A percentile compares a stretch with the other conserved stretches of the same genome.
These are phyloP conservation scores for Alaudala cheleensis DNA, from an alignment of 2,113 vertebrate genomes.

Conservation along the genomic window DNA sequence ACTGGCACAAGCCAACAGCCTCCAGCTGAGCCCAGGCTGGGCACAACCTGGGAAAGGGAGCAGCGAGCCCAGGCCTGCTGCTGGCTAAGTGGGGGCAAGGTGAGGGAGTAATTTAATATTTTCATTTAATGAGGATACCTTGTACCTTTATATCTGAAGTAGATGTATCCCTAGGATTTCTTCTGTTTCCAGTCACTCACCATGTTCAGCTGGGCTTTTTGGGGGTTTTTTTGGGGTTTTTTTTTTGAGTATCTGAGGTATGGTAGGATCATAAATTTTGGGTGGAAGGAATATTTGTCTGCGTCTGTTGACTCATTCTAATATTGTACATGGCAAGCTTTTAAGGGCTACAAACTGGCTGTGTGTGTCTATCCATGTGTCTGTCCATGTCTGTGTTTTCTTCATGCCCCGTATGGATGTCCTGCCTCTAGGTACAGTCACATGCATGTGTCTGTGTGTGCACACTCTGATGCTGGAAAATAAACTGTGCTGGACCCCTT, in stretches of 20 bases:
- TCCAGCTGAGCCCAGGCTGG: neutral
- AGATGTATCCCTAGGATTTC: neutral
- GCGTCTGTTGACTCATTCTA: neutral
- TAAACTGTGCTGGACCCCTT: neutral
- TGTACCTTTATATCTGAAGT: neutral
- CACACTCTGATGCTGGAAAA: neutral
- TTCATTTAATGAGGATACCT: neutral
- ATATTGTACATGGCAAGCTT: neutral
- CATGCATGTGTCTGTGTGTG: rapidly evolving
- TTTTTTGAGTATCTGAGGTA: neutral
- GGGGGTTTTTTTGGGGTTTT: too few species aligned
- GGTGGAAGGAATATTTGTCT: neutral
- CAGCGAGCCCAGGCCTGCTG: neutral
- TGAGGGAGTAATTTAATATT: neutral
- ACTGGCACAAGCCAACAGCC: neutral
- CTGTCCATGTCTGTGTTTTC: neutral
- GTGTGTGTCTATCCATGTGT: neutral
- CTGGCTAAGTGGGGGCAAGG: neutral
- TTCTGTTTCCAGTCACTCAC: neutral
- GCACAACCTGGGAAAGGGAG: neutral
- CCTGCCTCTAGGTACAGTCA: neutral
- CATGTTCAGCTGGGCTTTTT: neutral
- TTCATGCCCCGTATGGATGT: rapidly evolving
- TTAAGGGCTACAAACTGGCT: neutral
- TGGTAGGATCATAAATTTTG: neutral